These are phyloP conservation scores for Bhutanitis thaidina DNA, from an alignment of 2,888 invertebrate species.

Conservation along the genomic window DNA sequence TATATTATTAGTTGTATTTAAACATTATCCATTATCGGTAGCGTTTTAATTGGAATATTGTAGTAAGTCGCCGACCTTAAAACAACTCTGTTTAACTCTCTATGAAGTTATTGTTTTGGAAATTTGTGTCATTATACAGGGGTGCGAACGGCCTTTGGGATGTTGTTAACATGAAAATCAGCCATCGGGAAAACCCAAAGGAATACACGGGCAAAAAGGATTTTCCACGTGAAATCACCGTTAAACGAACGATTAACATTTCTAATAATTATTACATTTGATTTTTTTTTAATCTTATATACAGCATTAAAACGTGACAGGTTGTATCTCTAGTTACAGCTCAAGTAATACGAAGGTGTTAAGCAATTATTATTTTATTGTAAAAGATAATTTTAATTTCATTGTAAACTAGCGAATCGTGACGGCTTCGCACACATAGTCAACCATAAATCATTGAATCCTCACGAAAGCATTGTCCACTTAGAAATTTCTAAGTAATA, in stretches of 20 bases:
- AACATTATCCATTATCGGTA: conserved; percentile 3
- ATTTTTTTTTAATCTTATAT: no score
- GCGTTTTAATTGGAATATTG: not conserved
- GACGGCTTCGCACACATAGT: no score
- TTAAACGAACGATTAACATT: conserved; percentile 31
- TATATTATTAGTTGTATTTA: not conserved
- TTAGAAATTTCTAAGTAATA: no score
- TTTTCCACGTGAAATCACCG: conserved; percentile 47
- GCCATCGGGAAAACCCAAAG: conserved; percentile 58
- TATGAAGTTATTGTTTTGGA: conserved; percentile 56
- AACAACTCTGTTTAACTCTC: conserved; percentile 25
- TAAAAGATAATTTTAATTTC: no score
- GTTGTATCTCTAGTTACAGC: no score
- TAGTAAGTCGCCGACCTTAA: conserved; percentile 5
- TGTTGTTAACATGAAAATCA: conserved; percentile 54
- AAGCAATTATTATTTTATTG: no score
- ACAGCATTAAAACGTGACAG: no score
- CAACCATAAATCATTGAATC: no score
- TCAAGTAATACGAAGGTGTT: no score
- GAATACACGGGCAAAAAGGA: conserved; percentile 47
- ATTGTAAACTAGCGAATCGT: no score
- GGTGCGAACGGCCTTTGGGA: conserved; percentile 37
- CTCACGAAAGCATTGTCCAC: no score
- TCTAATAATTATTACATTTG: not conserved
- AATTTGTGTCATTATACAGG: conserved; percentile 49